Conservation (phyloP, 1,140 invertebrate genomes). For the Ladona fulva region DNA sequence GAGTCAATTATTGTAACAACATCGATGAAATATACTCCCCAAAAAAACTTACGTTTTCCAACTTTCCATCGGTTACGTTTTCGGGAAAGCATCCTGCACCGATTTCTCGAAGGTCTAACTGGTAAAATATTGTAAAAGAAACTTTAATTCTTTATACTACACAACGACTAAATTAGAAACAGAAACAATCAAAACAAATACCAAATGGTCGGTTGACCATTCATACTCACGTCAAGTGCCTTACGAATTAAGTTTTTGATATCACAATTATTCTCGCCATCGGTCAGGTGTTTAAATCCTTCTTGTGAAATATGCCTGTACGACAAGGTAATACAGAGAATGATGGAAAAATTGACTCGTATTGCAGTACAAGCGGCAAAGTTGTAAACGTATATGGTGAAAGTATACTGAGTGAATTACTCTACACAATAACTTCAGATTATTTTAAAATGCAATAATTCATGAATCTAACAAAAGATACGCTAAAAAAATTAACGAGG, state of each 20-base stretch:
- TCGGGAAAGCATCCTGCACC: constrained; percentile 48
- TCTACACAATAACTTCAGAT: not conserved
- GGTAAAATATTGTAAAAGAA: constrained; percentile 33
- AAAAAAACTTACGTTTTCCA: constrained; percentile 32
- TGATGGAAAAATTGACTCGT: not conserved
- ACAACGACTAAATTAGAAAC: too few relatives aligned
- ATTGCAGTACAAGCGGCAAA: not conserved
- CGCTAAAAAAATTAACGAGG: not conserved
- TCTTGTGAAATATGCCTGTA: constrained; percentile 58
- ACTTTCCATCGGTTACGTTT: constrained; percentile 49
- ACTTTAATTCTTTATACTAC: too few relatives aligned
- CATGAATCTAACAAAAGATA: not conserved
- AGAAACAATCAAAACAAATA: not conserved
- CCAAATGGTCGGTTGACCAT: not conserved
- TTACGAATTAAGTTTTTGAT: constrained; percentile 51
- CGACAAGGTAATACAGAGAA: constrained; percentile 29
- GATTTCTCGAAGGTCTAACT: constrained; percentile 72
- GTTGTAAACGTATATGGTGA: not conserved
- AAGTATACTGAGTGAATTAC: not conserved
- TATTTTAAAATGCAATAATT: not conserved
- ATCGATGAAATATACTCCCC: constrained; percentile 27
- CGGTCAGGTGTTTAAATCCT: constrained; percentile 52
- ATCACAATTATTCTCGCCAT: constrained; percentile 53
- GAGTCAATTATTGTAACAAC: too few relatives aligned
- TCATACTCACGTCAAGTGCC: constrained; percentile 62